phyloP scores from a whole-genome alignment of 2,797 vertebrate genomes.

The Todus mexicanus region DNA sequence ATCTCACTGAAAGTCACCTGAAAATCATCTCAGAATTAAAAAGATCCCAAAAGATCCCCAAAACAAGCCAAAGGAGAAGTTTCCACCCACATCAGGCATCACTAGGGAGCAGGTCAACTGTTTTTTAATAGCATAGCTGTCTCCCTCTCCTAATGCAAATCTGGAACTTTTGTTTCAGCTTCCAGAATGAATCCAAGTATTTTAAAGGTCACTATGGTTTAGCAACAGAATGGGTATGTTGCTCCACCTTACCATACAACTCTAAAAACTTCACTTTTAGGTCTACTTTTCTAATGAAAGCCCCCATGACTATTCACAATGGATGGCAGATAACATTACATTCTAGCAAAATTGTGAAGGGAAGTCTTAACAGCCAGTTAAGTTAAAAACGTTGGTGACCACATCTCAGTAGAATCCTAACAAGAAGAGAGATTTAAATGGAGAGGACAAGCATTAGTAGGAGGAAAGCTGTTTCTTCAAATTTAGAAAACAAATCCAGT shows the following conservation, averaged over 20 bases:
- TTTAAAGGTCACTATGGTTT: background rate
- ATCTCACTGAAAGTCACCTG: background rate
- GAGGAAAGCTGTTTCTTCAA: background rate
- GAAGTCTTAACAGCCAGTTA: background rate
- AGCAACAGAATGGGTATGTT: background rate
- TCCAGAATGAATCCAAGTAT: background rate
- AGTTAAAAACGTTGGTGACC: background rate
- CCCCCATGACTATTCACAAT: background rate
- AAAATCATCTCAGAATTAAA: background rate
- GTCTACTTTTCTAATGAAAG: background rate
- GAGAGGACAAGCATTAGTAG: background rate
- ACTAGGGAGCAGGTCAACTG: background rate
- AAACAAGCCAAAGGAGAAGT: background rate
- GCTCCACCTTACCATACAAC: background rate
- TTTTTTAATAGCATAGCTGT: background rate
- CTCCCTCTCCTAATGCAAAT: background rate
- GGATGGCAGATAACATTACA: background rate
- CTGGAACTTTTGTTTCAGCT: background rate
- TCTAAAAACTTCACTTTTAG: background rate
- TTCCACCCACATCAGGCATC: background rate
- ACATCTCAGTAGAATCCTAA: background rate
- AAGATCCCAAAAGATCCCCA: background rate
- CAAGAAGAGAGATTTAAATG: background rate
- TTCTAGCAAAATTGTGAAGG: background rate
- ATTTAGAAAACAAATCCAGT: background rate